Percentiles rank a stretch among this genome's conserved stretches.
These are phyloP conservation scores for Anguilla megastoma DNA, from an alignment of 2,797 vertebrate species.

Conservation along the genomic window DNA sequence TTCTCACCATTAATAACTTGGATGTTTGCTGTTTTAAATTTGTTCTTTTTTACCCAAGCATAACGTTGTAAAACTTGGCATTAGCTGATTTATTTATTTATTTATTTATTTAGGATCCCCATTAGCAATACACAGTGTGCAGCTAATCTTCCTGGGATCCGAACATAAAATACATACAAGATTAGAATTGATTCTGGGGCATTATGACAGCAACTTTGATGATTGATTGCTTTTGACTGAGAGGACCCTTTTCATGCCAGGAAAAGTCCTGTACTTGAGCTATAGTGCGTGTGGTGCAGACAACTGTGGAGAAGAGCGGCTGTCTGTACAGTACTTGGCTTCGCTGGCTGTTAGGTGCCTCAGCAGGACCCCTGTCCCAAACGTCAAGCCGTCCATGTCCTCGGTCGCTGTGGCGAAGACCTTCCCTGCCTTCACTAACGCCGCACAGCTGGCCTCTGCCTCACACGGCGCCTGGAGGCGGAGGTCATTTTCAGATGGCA, in stretches of 20 bases:
- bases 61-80: too few relatives aligned
- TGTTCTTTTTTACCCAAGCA: too few relatives aligned
- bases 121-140: too few relatives aligned
- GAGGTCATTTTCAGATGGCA: conserved; percentile 15
- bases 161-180: too few relatives aligned
- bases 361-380: conserved; percentile 88
- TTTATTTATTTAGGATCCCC: too few relatives aligned
- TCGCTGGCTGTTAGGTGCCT: conserved; percentile 93
- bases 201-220: too few relatives aligned
- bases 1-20: too few relatives aligned
- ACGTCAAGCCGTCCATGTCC: conserved; percentile 97
- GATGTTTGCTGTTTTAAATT: too few relatives aligned
- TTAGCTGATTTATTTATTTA: too few relatives aligned
- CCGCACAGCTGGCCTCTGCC: conserved; percentile 92
- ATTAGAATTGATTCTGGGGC: too few relatives aligned
- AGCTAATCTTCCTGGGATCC: too few relatives aligned
- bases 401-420: conserved; percentile 93
- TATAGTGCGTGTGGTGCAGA: background rate
- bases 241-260: background rate
- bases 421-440: conserved; percentile 90
- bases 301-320: background rate
- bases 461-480: conserved; percentile 83
- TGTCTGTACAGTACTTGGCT: conserved; percentile 75
- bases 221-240: too few relatives aligned
- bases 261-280: background rate